Evolutionary conservation across 1,140 invertebrate genomes (phyloP).

Genomic region (Drosophila santomea): DNA sequence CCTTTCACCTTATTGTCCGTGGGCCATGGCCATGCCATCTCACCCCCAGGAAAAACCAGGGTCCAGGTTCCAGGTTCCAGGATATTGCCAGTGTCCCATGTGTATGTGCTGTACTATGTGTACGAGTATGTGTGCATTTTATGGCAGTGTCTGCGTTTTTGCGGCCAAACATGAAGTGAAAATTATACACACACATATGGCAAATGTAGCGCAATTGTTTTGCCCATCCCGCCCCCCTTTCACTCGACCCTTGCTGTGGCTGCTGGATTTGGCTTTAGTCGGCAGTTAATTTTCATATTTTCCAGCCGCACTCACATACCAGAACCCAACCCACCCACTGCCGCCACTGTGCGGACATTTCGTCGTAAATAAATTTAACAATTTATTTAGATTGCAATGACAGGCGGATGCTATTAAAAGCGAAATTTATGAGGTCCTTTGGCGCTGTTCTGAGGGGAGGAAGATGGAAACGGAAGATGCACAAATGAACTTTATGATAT

Average conservation of each 20-base stretch:
- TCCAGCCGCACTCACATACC: slow-evolving; percentile 60
- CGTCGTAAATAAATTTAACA: slow-evolving; percentile 83
- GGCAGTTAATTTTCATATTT: slow-evolving; percentile 84
- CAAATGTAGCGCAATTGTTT: slow-evolving; percentile 75
- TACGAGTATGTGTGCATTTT: slow-evolving; percentile 70
- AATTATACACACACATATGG: slow-evolving; percentile 70
- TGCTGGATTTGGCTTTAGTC: slow-evolving; percentile 76
- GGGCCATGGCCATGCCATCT: slow-evolving; percentile 19
- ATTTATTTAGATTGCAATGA: slow-evolving; percentile 84
- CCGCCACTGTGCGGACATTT: slow-evolving; percentile 56
- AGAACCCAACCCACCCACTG: not conserved
- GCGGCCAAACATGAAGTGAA: slow-evolving; percentile 80
- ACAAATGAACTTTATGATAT: slow-evolving; percentile 41
- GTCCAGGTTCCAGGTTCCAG: slow-evolving; percentile 47
- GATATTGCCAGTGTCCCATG: slow-evolving; percentile 39
- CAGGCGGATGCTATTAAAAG: slow-evolving; percentile 81
- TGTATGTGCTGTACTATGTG: not conserved
- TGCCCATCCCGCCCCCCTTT: slow-evolving; percentile 6
- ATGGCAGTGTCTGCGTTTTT: slow-evolving; percentile 81
- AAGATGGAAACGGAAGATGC: slow-evolving; percentile 30
- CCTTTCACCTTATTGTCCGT: slow-evolving; percentile 77
- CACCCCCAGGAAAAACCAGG: slow-evolving; percentile 16
- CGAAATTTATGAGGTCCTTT: slow-evolving; percentile 73
- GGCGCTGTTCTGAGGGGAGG: slow-evolving; percentile 15
- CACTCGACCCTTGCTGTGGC: slow-evolving; percentile 23